phyloP scores from a whole-genome alignment of 2,797 vertebrate species.

The Chloroceryle inda region DNA sequence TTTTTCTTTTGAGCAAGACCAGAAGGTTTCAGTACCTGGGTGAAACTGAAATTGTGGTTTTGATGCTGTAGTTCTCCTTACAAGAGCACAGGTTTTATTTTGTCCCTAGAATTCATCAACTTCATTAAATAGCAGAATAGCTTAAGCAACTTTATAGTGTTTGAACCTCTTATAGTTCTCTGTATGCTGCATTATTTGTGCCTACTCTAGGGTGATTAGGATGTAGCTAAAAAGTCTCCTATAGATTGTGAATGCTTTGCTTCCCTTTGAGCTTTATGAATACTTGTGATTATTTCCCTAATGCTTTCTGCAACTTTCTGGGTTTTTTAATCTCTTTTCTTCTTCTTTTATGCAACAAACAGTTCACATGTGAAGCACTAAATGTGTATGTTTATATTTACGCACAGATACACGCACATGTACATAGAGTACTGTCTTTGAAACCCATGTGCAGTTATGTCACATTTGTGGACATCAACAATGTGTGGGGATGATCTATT shows the following conservation, averaged over 20 bases:
- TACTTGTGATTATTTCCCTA: conserved; percentile 47
- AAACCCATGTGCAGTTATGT: background rate
- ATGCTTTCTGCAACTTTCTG: conserved; percentile 56
- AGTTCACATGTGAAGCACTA: conserved; percentile 53
- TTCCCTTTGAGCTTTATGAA: conserved; percentile 37
- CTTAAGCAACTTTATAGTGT: conserved; percentile 59
- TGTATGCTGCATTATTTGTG: conserved; percentile 62
- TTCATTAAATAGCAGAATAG: conserved; percentile 31
- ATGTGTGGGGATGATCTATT: background rate
- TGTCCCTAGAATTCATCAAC: conserved; percentile 29
- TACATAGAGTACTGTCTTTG: background rate
- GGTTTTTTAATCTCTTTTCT: background rate
- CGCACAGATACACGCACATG: background rate
- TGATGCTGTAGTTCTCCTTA: conserved; percentile 60
- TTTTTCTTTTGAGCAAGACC: conserved; percentile 52
- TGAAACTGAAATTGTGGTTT: conserved; percentile 61
- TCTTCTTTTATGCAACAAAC: conserved; percentile 48
- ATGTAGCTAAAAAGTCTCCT: conserved; percentile 37
- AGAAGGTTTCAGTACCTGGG: conserved; percentile 69
- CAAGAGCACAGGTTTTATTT: conserved; percentile 46
- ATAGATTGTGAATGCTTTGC: conserved; percentile 54
- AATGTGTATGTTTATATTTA: background rate
- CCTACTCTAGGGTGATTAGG: conserved; percentile 27
- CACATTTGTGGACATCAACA: background rate
- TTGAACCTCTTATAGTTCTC: conserved; percentile 40